Base-by-base conservation (phyloP, 1,140 invertebrate species). In the Nasonia giraulti region DNA sequence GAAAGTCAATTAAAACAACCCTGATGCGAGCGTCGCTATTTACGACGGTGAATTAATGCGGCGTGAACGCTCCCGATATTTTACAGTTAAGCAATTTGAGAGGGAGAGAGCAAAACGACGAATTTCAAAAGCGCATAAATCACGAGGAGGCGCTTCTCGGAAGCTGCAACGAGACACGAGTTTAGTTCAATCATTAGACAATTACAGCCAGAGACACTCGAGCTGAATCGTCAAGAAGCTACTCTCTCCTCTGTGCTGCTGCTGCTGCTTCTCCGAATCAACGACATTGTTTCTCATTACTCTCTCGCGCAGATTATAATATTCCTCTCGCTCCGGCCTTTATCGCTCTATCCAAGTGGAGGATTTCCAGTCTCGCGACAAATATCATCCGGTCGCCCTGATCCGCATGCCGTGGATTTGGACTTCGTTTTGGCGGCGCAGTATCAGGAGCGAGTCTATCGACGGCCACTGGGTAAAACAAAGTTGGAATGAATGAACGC, bases 341-440 rank as follows among this genome's bases (percentile, higher is more conserved):
- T 55, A 81, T 74, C 44, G 23, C 47, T 47, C 20, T 4, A 55
- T 81, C 50, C 44, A 82, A 44, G 31, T 40, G 10, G 3, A 37
- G 20, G 40, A 76, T 62, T 62, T 76, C 74, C 74, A 17, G 6
- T 11, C 37, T 27, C 37, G 33, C 76, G 62, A 74, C 69, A 44
- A 73, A 84, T 75, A 80, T 74, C 66, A 74, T 74, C 77, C 62
- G 23, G 44, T 73, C 27, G 5, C 17, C 1, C 6, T 11, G 69
- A 66, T 55, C 11, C 68, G 66, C 62, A 47, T 44, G 77, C 82
- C 69, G 83, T 79, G 82, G 85, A 86, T 87, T 86, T 87, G 86
- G 87, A 89, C 87, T 89, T 88, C 84, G 82, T 86, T 87, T 87
- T 89, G 40, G 68, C 44, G 27, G 1, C n/a, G 1, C n/a, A 79